Conservation (phyloP, 1,140 invertebrate species). For the Zaprionus kolodkinae region DNA sequence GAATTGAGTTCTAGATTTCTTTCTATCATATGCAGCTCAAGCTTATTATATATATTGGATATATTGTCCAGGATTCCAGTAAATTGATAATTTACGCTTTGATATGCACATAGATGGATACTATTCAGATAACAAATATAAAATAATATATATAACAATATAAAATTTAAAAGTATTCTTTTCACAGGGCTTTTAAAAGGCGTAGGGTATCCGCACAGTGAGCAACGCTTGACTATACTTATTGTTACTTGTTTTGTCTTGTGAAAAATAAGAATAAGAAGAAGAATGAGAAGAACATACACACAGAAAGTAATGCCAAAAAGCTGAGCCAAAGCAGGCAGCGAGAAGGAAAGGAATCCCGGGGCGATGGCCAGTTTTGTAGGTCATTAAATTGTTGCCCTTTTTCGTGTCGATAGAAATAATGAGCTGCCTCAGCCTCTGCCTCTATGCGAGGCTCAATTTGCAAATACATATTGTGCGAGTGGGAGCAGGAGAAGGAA, state of each 20-base stretch:
- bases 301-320: constrained; percentile 40
- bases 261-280: constrained; percentile 61
- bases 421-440: constrained; percentile 53
- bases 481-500: not conserved
- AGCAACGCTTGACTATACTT: too few species aligned
- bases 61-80: too few species aligned
- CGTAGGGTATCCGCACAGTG: too few species aligned
- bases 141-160: too few species aligned
- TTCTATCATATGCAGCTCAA: too few species aligned
- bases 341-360: constrained; percentile 30
- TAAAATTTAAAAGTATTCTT: too few species aligned
- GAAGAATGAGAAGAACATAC: constrained; percentile 3
- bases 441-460: constrained; percentile 1
- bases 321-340: not conserved
- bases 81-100: too few species aligned
- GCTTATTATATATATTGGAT: too few species aligned
- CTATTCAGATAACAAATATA: too few species aligned
- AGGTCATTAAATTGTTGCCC: constrained; percentile 68
- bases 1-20: too few species aligned
- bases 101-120: too few species aligned
- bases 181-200: too few species aligned
- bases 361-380: constrained; percentile 58
- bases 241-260: constrained; percentile 11
- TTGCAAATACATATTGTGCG: constrained; percentile 33
- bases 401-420: constrained; percentile 68